Evolutionary conservation across 1,140 invertebrate species (phyloP), one percentile per base, ranked within the genome.

Genomic region (Bombus soroeensis): DNA sequence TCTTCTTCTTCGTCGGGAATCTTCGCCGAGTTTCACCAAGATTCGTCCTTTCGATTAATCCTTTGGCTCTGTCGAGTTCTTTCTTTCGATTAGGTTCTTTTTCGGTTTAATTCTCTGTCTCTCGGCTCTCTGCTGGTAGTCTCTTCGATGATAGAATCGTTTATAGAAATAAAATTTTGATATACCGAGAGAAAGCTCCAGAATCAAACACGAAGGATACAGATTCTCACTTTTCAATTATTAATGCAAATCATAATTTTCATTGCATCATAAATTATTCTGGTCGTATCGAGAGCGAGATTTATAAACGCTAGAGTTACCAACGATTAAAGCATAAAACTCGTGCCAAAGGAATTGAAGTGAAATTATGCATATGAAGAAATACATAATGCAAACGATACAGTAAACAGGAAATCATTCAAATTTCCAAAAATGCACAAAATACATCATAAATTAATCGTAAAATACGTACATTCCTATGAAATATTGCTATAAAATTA

Each of bases 381-480:
- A 22, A 22, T 22, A 53, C 47, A 22, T 53, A 53, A 53, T 8
- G 5, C 47, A 22, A 22, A 0, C 5, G 47, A 53, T 53, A 53
- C 18, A 1, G 18, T 22, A 22, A 53, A 53, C 18, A 8, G 47
- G 18, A 53, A 53, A 53, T 53, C 22, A 53, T 53, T 53, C 5
- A 22, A 53, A 53, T 53, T 22, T 53, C 18, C 47, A 53, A 6
- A 53, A 53, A 22, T 62, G 28, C 3, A 62, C 9, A 2, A 62
- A 62, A 62, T 12, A 12, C 25, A 9, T 62, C 12, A 0, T 13
- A 28, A 62, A n/a, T 62, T 13, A n/a, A 62, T n/a, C 13, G 12
- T 0, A n/a, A n/a, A n/a, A 62, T 13, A 10, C 59, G 0, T 13
- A 12, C 12, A 6, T 22, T 8, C 18, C 0, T 53, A 22, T 22